phyloP scores from a whole-genome alignment of 2,113 vertebrate genomes.

The Cichladusa arquata region DNA sequence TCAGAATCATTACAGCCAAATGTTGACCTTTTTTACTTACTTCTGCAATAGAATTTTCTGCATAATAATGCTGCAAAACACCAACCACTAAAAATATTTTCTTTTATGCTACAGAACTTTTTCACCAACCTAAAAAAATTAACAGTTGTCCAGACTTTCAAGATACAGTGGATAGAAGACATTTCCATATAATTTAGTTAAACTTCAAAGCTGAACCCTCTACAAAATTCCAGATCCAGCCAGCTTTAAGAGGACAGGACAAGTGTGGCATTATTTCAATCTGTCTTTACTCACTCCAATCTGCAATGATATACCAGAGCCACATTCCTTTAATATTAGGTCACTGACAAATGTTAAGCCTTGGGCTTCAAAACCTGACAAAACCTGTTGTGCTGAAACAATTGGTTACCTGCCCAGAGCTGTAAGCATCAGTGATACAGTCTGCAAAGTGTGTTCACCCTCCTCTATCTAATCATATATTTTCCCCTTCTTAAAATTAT shows the following conservation, averaged over 20 bases:
- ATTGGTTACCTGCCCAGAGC: constrained; percentile 18
- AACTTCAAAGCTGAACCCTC: background rate
- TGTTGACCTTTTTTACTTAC: background rate
- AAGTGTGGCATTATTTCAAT: constrained; percentile 18
- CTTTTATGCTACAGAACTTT: background rate
- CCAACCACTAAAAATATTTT: background rate
- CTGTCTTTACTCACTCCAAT: background rate
- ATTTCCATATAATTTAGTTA: background rate
- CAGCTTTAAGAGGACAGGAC: constrained; percentile 2
- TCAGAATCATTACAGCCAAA: background rate
- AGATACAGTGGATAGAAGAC: background rate
- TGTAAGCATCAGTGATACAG: background rate
- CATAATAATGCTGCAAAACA: background rate
- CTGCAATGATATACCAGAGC: background rate
- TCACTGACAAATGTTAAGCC: constrained; percentile 55
- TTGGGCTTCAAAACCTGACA: constrained; percentile 50
- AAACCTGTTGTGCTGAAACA: constrained; percentile 26
- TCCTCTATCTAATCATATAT: background rate
- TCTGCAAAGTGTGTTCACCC: background rate
- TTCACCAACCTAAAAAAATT: background rate
- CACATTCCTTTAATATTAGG: constrained; percentile 51
- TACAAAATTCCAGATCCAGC: background rate
- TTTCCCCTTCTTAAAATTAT: background rate
- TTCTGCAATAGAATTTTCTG: background rate
- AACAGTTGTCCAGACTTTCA: background rate